Conservation (phyloP, 2,797 vertebrate species). For the Acanthornis magna region DNA sequence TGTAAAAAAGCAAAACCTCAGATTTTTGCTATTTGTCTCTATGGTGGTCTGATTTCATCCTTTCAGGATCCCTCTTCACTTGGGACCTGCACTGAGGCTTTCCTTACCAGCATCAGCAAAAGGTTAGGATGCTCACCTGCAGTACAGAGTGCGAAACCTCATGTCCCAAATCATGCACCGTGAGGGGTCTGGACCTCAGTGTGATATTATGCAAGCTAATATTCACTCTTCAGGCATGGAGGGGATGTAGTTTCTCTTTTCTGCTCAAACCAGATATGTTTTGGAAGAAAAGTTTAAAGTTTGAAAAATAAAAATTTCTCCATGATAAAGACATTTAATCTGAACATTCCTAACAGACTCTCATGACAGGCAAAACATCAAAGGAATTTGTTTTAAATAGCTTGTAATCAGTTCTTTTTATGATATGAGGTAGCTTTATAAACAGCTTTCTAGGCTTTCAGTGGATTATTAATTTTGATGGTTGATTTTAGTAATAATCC, state of each 20-base stretch:
- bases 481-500: constrained; percentile 2
- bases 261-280: background rate
- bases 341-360: background rate
- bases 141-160: background rate
- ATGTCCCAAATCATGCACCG: background rate
- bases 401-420: background rate
- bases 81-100: background rate
- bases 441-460: background rate
- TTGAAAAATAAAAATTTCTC: background rate
- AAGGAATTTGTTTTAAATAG: background rate
- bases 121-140: background rate
- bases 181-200: background rate
- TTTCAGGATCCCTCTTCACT: background rate
- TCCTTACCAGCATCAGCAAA: background rate
- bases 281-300: background rate
- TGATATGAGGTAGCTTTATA: background rate
- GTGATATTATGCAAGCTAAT: accelerated
- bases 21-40: background rate
- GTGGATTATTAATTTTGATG: background rate
- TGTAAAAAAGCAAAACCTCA: background rate
- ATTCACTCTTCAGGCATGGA: background rate
- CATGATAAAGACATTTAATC: background rate
- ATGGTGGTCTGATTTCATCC: background rate
- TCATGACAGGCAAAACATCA: background rate
- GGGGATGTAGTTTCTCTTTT: background rate